phyloP scores from a whole-genome alignment of 2,888 invertebrate species.

The Cinara cedri region DNA sequence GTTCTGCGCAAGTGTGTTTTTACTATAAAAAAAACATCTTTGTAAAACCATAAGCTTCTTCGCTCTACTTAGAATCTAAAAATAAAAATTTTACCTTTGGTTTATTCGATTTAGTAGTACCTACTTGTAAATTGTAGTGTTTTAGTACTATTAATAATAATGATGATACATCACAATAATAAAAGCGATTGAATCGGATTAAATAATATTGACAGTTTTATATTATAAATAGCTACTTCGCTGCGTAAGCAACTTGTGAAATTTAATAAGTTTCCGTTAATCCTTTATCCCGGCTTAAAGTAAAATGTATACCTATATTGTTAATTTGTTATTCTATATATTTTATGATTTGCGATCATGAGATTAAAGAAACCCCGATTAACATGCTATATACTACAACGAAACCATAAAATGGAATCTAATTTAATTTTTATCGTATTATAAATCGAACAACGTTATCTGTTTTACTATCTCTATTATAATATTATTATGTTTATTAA shows the following conservation, averaged over 20 bases:
- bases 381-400: slow-evolving; percentile 11
- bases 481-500: no score
- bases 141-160: no score
- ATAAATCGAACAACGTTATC: slow-evolving; percentile 10
- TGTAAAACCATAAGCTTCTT: no score
- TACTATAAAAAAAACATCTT: no score
- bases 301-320: slow-evolving; percentile 15
- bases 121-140: no score
- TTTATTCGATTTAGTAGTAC: no score
- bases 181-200: no score
- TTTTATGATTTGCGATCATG: slow-evolving; percentile 25
- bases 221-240: slow-evolving; percentile 30
- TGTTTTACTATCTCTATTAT: background rate
- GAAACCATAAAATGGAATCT: slow-evolving; percentile 37
- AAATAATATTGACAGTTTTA: background rate
- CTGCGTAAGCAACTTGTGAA: slow-evolving; percentile 15
- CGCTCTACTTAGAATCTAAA: no score
- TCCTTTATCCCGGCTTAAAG: slow-evolving; percentile 31
- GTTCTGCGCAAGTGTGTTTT: no score
- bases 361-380: slow-evolving; percentile 43
- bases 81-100: no score
- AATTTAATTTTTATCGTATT: slow-evolving; percentile 37
- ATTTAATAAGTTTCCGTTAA: slow-evolving; percentile 29
- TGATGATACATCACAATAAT: no score
- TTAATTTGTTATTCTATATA: slow-evolving; percentile 22